These are phyloP conservation scores for Dunckerocampus dactyliophorus DNA, from an alignment of 2,113 vertebrate genomes.

Conservation along the genomic window DNA sequence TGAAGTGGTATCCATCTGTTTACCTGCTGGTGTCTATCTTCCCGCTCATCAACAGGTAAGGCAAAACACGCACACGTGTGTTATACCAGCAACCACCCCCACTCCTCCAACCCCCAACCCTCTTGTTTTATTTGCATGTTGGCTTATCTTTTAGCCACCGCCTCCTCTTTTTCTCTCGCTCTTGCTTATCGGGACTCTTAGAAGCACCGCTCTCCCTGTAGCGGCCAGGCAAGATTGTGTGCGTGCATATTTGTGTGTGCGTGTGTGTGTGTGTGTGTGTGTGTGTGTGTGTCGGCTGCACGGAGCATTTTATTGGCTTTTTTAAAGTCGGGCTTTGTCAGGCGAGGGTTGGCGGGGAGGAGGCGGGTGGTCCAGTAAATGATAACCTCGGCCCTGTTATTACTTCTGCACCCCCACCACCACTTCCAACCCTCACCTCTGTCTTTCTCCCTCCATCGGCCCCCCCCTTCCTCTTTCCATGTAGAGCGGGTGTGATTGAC, in stretches of 20 bases:
- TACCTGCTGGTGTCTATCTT: constrained; percentile 79
- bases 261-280: constrained; percentile 13
- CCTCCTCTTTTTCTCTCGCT: constrained; percentile 18
- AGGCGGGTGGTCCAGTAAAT: constrained; percentile 59
- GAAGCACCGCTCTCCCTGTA: constrained; percentile 30
- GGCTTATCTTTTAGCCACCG: constrained; percentile 41
- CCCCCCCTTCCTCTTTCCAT: neutral
- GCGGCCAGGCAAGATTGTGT: constrained; percentile 20
- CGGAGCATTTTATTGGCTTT: constrained; percentile 56
- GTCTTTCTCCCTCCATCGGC: neutral
- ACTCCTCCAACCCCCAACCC: neutral
- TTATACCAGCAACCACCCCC: constrained; percentile 16
- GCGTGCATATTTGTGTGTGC: constrained; percentile 19
- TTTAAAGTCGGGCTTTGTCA: constrained; percentile 45
- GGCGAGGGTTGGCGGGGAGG: constrained; percentile 43
- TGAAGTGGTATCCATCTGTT: constrained; percentile 77
- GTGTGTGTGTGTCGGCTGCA: constrained; percentile 21
- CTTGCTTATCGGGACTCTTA: constrained; percentile 50
- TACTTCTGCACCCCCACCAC: constrained; percentile 33
- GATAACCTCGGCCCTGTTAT: constrained; percentile 57
- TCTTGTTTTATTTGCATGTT: constrained; percentile 48
- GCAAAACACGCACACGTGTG: constrained; percentile 9
- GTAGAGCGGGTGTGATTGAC: constrained; percentile 59
- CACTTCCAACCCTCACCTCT: neutral
- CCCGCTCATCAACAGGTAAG: constrained; percentile 80